These are phyloP conservation scores for Neodontobutis hainanensis DNA, from an alignment of 2,113 vertebrate species.

Conservation along the genomic window DNA sequence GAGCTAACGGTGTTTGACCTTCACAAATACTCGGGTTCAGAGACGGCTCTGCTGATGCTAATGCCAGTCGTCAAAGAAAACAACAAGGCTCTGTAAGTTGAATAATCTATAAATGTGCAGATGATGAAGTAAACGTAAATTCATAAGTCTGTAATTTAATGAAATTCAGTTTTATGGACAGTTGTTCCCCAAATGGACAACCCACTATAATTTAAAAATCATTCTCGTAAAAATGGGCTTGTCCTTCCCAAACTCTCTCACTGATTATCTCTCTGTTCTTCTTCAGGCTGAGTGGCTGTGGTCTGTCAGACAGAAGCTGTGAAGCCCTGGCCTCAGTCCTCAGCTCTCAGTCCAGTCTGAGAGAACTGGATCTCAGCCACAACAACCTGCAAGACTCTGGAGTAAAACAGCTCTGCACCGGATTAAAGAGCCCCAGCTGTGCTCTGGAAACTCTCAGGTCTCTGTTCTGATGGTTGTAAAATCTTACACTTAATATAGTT, in stretches of 20 bases:
- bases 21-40: constrained; percentile 26
- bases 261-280: too few species aligned
- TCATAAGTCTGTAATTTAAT: too few species aligned
- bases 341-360: constrained; percentile 19
- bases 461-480: background rate
- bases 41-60: constrained; percentile 26
- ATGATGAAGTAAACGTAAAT: too few species aligned
- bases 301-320: constrained; percentile 36
- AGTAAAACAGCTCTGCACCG: constrained; percentile 23
- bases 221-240: too few species aligned
- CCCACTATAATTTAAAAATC: too few species aligned
- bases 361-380: constrained; percentile 21
- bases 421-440: constrained; percentile 25
- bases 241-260: too few species aligned
- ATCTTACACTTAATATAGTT: too few species aligned
- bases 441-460: constrained; percentile 50
- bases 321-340: constrained; percentile 7
- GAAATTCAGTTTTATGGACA: too few species aligned
- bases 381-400: constrained; percentile 30
- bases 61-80: constrained; percentile 31
- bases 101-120: too few species aligned
- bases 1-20: constrained; percentile 25
- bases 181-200: too few species aligned
- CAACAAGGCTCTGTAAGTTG: constrained; percentile 46
- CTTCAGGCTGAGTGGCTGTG: constrained; percentile 20